Base-by-base conservation (phyloP, 2,113 vertebrate genomes). In the Megaceryle maxima region DNA sequence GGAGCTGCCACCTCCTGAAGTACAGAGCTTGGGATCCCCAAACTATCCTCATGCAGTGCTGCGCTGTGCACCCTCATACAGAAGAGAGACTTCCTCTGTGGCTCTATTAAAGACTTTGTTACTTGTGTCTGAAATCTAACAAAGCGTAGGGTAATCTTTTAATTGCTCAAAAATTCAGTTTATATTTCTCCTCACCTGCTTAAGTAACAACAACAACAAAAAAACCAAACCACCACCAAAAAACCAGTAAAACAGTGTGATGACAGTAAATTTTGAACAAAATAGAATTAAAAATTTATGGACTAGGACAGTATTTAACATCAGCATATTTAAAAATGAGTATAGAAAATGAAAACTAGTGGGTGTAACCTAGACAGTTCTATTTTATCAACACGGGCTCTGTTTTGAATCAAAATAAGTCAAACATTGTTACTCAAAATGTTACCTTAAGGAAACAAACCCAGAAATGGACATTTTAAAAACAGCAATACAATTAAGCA, bases 31-130 rank as follows among this genome's bases (percentile, higher is more conserved):
- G 31, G 43, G 19, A 29, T 44, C 3, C 16, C 11, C 57, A 68
- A 3, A 22, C 3, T 48, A 2, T 37, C 67, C 11, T 62, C 6
- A 22, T 33, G 33, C 46, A 44, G 44, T 0, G 0, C 37, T 5
- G 9, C 16, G 3, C 29, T 24, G 9, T 10, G 26, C 66, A 26
- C 6, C 25, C 14, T 33, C 0, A 0, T 21, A 9, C 18, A 48
- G 39, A 8, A 53, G 43, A n/a, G 6, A 64, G 57, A 4, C 8
- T 56, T 14, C 7, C 2, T 13, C 69, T 67, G 24, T 28, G 73
- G 13, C 69, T 62, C 14, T 31, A 3, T 33, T 50, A 25, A 57
- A 57, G 9, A 5, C 28, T 50, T 60, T 39, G 19, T 19, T 69
- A 77, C 33, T 64, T 39, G 9, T 24, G 6, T 57, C n/a, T 70